Base-by-base conservation (phyloP, 2,888 invertebrate species). In the Nasonovia ribisnigri region DNA sequence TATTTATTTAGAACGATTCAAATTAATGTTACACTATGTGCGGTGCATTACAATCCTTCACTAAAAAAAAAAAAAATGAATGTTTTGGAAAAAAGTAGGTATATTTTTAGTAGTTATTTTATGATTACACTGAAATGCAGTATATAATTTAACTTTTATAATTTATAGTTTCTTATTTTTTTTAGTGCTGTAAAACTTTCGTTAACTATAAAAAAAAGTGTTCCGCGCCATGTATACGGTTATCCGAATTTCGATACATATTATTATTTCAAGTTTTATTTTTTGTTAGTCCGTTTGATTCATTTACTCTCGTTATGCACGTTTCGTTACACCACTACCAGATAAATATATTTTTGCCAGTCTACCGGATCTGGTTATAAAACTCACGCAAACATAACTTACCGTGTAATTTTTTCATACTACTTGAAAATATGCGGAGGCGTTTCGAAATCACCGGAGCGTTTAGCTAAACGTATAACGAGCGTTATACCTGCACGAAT, bases 301-400 rank as follows among this genome's bases (percentile, higher is more conserved):
- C 67, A 48, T 89, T 67, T 54, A 86, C 57, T 86, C 43, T 86
- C n/a, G 60, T 92, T 92, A 48, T 46, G 29, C 5, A 48, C 60
- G 26, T 87, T 48, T 60, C 92, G 60, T 48, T 92, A 10, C 43
- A 92, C 51, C 84, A 1, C 42, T 1, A 87, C 57, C 46, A 60
- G 46, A 86, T 86, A 86, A 86, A 92, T n/a, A 84, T 92, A 46
- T 46, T 87, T 92, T 92, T 60, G 13, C 46, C 92, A 46, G n/a
- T 86, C 46, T 86, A 60, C 60, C 84, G 3, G 29, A 29, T 91
- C 10, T 42, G 26, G 24, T 43, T 54, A 46, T 57, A 91, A 91
- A 86, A 29, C n/a, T 57, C 57, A 24, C 91, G 42, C 90, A 51
- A 43, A 54, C 84, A 84, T 51, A 26, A 87, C 43, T 84, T 84